phyloP scores from a whole-genome alignment of 1,140 invertebrate species.

The Danaus plexippus region DNA sequence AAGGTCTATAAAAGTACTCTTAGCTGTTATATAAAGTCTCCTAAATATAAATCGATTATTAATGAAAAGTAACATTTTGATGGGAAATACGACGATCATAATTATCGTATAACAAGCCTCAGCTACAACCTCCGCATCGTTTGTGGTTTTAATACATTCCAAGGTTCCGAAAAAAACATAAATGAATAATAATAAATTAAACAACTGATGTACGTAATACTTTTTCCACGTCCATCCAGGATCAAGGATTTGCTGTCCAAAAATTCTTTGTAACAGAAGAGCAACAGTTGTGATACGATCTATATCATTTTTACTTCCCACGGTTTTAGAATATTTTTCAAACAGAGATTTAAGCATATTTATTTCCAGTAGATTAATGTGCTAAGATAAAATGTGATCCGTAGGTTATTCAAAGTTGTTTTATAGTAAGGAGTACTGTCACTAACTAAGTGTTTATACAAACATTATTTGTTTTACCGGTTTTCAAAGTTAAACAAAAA shows the following conservation, averaged over 20 bases:
- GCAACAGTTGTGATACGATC: conserved; percentile 34
- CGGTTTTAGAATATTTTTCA: conserved; percentile 34
- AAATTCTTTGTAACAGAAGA: conserved; percentile 37
- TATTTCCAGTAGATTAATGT: background rate
- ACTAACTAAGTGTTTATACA: too few relatives aligned
- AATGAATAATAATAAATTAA: conserved; percentile 29
- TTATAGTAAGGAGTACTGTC: too few relatives aligned
- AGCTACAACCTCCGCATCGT: conserved; percentile 30
- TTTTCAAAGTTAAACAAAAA: too few relatives aligned
- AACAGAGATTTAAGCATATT: conserved; percentile 31
- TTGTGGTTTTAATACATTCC: conserved; percentile 29
- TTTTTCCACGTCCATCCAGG: conserved; percentile 46
- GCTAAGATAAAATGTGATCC: too few relatives aligned
- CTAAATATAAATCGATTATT: conserved; percentile 31
- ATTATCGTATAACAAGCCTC: conserved; percentile 46
- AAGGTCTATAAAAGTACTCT: conserved; percentile 31
- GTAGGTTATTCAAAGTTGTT: too few relatives aligned
- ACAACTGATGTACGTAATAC: conserved; percentile 30
- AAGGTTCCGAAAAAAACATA: conserved; percentile 49
- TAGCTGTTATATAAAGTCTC: conserved; percentile 33
- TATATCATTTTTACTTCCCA: conserved; percentile 34
- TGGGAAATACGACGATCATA: conserved; percentile 30
- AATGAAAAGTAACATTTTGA: conserved; percentile 44
- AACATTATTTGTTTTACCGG: too few relatives aligned
- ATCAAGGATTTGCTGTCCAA: conserved; percentile 49